Evolutionary conservation across 2,888 invertebrate genomes (phyloP).

Genomic region (Eugnorisma glareosa): DNA sequence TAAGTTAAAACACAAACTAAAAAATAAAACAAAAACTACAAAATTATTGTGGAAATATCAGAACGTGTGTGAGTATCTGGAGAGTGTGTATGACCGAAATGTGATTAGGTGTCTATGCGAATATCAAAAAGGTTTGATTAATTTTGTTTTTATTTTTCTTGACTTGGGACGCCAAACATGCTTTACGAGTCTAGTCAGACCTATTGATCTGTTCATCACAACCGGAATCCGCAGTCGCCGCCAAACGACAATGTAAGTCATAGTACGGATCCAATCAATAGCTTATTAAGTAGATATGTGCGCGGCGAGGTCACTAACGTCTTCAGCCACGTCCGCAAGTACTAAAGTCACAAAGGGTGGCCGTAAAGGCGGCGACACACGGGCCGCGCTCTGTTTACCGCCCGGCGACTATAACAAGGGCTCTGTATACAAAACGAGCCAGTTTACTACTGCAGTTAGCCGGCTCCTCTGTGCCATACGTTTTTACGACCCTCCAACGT

Average conservation of each 20-base stretch:
- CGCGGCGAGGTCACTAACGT: slow-evolving; percentile 74
- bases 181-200: slow-evolving; percentile 44
- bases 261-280: slow-evolving; percentile 59
- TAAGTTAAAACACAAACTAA: too few relatives aligned
- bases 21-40: too few relatives aligned
- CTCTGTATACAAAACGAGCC: slow-evolving; percentile 88
- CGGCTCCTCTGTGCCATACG: slow-evolving; percentile 90
- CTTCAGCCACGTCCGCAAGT: slow-evolving; percentile 82
- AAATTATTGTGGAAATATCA: too few relatives aligned
- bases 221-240: slow-evolving; percentile 58
- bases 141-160: neutral
- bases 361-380: slow-evolving; percentile 89
- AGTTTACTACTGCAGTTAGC: slow-evolving; percentile 88
- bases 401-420: slow-evolving; percentile 87
- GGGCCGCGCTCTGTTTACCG: slow-evolving; percentile 87
- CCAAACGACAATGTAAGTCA: slow-evolving; percentile 42
- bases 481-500: slow-evolving; percentile 88
- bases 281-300: slow-evolving; percentile 72
- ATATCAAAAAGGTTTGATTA: neutral
- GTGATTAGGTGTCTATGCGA: too few relatives aligned
- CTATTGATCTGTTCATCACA: slow-evolving; percentile 32
- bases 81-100: too few relatives aligned
- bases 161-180: slow-evolving; percentile 21
- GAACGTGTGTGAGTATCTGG: too few relatives aligned
- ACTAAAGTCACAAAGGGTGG: slow-evolving; percentile 85